A percentile compares a stretch with the other conserved stretches of the same genome.
phyloP scores from a whole-genome alignment of 2,888 invertebrate species.

The Acanthopleura granulata region DNA sequence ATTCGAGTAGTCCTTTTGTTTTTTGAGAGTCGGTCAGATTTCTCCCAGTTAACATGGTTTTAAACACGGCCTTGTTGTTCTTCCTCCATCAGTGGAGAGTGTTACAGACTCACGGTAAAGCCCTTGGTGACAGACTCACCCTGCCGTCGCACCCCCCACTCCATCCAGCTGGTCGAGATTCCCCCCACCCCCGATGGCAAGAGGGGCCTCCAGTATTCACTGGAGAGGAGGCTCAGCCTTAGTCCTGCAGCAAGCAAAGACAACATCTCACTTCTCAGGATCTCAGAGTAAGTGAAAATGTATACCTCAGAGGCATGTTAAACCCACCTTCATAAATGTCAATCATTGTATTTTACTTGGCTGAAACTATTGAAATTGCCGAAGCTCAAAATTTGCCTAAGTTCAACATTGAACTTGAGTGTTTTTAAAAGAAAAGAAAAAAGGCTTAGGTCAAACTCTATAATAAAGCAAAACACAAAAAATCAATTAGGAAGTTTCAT shows the following conservation, averaged over 20 bases:
- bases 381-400: no score
- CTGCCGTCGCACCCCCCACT: slow-evolving; percentile 76
- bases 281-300: slow-evolving; percentile 52
- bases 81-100: slow-evolving; percentile 77
- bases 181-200: slow-evolving; percentile 74
- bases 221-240: slow-evolving; percentile 67
- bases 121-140: slow-evolving; percentile 73
- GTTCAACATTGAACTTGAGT: no score
- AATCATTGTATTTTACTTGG: no score
- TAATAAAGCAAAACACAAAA: no score
- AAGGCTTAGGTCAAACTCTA: no score
- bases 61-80: no score
- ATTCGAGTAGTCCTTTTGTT: no score
- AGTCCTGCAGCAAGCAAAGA: neutral
- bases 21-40: no score
- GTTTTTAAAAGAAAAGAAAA: no score
- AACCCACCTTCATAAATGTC: no score
- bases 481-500: no score
- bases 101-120: slow-evolving; percentile 82
- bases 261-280: slow-evolving; percentile 40
- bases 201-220: slow-evolving; percentile 77
- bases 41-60: neutral
- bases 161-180: slow-evolving; percentile 86
- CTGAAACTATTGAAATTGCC: no score
- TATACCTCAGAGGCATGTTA: neutral